A percentile compares a stretch with the other conserved stretches of the same genome.
Conservation (phyloP, 1,140 invertebrate species). For the Nomia melanderi region DNA sequence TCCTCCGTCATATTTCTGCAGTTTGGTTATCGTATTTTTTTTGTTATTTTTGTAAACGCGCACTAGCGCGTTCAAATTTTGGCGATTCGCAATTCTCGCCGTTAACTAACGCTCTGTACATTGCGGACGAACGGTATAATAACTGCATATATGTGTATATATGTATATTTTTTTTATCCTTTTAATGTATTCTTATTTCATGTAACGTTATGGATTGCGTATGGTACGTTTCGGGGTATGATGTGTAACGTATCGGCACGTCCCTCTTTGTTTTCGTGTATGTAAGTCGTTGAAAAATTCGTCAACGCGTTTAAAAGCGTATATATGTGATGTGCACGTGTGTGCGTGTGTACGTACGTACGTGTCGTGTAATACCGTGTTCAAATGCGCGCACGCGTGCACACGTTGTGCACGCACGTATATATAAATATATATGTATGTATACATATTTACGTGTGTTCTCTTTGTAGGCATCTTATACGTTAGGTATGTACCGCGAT, state of each 20-base stretch:
- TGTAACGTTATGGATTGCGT: neutral
- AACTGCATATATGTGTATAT: conserved; percentile 46
- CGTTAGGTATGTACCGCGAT: no score
- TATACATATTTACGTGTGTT: conserved; percentile 11
- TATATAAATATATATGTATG: conserved; percentile 4
- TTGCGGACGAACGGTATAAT: conserved; percentile 58
- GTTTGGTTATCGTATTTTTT: no score
- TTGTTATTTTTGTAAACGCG: conserved; percentile 1
- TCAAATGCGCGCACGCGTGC: neutral
- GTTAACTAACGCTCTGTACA: conserved; percentile 56
- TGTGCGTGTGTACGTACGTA: neutral
- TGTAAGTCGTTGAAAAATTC: conserved; percentile 13
- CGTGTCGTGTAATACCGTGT: neutral
- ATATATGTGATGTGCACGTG: neutral
- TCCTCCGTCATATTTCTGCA: neutral
- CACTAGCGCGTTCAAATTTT: conserved; percentile 28
- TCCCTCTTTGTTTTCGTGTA: no score
- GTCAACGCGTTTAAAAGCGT: neutral
- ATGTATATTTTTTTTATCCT: conserved; percentile 36
- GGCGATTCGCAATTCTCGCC: conserved; percentile 42
- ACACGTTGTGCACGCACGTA: neutral
- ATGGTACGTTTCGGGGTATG: neutral
- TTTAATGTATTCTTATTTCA: conserved; percentile 22
- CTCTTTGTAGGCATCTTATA: neutral
- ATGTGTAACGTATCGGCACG: neutral